Conservation (phyloP, 1,140 invertebrate species). For the Dermatophagoides farinae region DNA sequence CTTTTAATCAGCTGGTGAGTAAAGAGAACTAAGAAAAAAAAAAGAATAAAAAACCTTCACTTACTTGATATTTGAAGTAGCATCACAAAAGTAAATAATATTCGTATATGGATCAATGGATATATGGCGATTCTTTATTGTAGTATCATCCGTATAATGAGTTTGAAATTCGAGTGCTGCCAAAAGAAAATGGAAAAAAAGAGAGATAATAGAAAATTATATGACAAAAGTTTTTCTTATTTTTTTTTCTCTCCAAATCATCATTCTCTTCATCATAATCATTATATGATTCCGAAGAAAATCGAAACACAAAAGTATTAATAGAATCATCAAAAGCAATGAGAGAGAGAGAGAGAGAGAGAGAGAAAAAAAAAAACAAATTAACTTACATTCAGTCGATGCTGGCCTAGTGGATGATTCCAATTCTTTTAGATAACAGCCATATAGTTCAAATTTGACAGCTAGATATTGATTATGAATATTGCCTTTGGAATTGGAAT, state of each 20-base stretch:
- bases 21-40: too few relatives aligned
- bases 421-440: conserved; percentile 4
- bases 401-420: too few relatives aligned
- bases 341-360: background rate
- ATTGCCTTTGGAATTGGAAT: background rate
- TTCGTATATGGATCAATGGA: conserved; percentile 14
- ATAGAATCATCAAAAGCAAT: too few relatives aligned
- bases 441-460: conserved; percentile 2
- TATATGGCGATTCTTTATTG: conserved; percentile 13
- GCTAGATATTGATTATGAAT: background rate
- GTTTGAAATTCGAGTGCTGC: background rate
- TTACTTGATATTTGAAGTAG: conserved; percentile 15
- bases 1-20: too few relatives aligned
- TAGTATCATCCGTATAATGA: conserved; percentile 16
- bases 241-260: too few relatives aligned
- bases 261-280: too few relatives aligned
- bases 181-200: too few relatives aligned
- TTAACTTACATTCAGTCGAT: background rate
- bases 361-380: conserved; percentile 8
- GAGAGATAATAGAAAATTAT: too few relatives aligned
- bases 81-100: conserved; percentile 17
- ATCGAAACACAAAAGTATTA: too few relatives aligned
- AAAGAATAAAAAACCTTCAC: conserved; percentile 5
- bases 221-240: too few relatives aligned
- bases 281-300: too few relatives aligned